These are phyloP conservation scores for Hozukius guyotensis DNA, from an alignment of 2,797 vertebrate species.

Conservation along the genomic window DNA sequence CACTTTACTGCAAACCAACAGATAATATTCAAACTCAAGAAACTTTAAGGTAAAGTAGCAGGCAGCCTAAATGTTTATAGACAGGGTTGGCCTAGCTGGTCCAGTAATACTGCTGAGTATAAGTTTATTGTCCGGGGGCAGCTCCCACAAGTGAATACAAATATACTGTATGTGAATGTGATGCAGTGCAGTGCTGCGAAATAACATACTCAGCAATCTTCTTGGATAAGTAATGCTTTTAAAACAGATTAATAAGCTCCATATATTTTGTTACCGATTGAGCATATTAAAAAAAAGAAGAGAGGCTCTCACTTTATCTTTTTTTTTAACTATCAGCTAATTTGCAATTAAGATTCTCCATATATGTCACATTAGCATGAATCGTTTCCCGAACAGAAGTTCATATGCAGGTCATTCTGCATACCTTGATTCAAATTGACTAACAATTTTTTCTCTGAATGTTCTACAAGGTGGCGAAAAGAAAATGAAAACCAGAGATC, in stretches of 20 bases:
- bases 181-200: conserved; percentile 25
- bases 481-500: conserved; percentile 45
- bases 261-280: conserved; percentile 32
- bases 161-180: conserved; percentile 11
- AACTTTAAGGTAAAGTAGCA: background rate
- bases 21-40: background rate
- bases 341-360: conserved; percentile 42
- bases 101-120: background rate
- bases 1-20: background rate
- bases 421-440: conserved; percentile 12
- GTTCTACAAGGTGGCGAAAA: conserved; percentile 11
- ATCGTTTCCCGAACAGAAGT: conserved; percentile 26
- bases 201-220: conserved; percentile 35
- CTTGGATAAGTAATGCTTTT: conserved; percentile 30
- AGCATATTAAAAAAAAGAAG: background rate
- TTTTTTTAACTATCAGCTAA: conserved; percentile 11
- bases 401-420: conserved; percentile 15
- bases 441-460: background rate
- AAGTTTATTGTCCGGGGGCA: background rate
- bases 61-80: background rate
- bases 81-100: background rate
- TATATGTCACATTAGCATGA: conserved; percentile 49
- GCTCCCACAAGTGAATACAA: background rate
- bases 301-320: background rate
- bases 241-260: conserved; percentile 34